Conservation (phyloP, 2,888 invertebrate species). For the Caenorhabditis drosophilae region DNA sequence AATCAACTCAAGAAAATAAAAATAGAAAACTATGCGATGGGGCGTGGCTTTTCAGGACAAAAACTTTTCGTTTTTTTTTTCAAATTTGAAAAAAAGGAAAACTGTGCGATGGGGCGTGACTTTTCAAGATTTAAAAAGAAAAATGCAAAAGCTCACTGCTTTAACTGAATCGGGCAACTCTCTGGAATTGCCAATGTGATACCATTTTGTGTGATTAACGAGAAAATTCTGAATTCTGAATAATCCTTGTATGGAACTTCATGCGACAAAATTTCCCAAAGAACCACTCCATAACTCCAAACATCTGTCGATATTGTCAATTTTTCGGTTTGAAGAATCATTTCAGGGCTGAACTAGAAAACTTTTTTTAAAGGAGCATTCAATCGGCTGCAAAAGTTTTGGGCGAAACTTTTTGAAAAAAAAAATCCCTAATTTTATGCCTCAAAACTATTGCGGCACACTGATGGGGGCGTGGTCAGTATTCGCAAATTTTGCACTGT, state of each 20-base stretch:
- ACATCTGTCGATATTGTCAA: slow-evolving; percentile 63
- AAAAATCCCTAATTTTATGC: not conserved
- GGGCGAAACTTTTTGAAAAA: not conserved
- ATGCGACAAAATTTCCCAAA: slow-evolving; percentile 62
- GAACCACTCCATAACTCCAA: slow-evolving; percentile 60
- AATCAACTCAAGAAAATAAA: slow-evolving; percentile 6
- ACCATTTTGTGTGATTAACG: slow-evolving; percentile 59
- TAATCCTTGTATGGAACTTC: slow-evolving; percentile 52
- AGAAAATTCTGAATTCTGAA: slow-evolving; percentile 61
- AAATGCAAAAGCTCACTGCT: slow-evolving; percentile 33
- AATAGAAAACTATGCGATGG: no score
- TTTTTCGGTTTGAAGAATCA: slow-evolving; percentile 58
- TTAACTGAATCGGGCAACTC: slow-evolving; percentile 50
- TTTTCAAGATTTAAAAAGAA: not conserved
- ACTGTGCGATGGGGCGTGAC: no score
- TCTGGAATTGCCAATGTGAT: slow-evolving; percentile 58
- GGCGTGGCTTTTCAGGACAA: no score
- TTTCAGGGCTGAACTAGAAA: slow-evolving; percentile 52
- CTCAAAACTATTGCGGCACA: no score
- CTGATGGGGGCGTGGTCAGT: no score
- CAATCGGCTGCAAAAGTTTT: no score
- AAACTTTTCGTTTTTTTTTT: no score
- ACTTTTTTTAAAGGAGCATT: slow-evolving; percentile 1
- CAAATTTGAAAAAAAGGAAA: no score
- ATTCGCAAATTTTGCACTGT: no score